phyloP scores from a whole-genome alignment of 2,888 invertebrate species.

The Andrena praecox region DNA sequence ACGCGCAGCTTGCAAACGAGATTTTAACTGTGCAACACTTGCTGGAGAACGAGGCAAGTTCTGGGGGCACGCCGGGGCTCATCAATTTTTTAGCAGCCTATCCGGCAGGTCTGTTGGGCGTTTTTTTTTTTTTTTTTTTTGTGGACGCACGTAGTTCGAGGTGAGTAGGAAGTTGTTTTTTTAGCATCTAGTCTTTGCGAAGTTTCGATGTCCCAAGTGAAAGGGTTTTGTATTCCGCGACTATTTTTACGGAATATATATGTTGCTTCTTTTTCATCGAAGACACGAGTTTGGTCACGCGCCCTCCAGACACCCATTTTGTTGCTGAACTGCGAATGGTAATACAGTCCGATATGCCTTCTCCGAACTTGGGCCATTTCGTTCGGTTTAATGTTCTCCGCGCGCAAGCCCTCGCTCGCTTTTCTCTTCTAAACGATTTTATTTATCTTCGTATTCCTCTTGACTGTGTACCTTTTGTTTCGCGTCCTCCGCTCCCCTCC shows the following conservation, averaged over 20 bases:
- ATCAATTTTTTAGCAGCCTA: constrained; percentile 16
- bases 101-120: not conserved
- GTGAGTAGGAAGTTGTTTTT: too few relatives aligned
- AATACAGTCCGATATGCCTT: too few relatives aligned
- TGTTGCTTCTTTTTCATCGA: not conserved
- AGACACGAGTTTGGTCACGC: not conserved
- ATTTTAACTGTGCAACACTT: constrained; percentile 44
- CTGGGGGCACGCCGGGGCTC: not conserved
- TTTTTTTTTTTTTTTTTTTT: too few relatives aligned
- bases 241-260: too few relatives aligned
- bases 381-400: not conserved
- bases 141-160: not conserved
- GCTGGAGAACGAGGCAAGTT: constrained; percentile 14
- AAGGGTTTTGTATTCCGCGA: too few relatives aligned
- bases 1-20: constrained; percentile 25
- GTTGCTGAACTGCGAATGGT: not conserved
- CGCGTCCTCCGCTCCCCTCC: too few relatives aligned
- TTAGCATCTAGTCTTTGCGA: not conserved
- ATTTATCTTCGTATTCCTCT: not conserved
- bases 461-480: not conserved
- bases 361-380: not conserved
- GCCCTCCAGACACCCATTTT: not conserved
- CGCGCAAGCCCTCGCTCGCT: not conserved
- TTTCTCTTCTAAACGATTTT: not conserved
- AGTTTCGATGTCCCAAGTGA: too few relatives aligned